phyloP scores from a whole-genome alignment of 2,113 vertebrate genomes.

The Puma concolor region DNA sequence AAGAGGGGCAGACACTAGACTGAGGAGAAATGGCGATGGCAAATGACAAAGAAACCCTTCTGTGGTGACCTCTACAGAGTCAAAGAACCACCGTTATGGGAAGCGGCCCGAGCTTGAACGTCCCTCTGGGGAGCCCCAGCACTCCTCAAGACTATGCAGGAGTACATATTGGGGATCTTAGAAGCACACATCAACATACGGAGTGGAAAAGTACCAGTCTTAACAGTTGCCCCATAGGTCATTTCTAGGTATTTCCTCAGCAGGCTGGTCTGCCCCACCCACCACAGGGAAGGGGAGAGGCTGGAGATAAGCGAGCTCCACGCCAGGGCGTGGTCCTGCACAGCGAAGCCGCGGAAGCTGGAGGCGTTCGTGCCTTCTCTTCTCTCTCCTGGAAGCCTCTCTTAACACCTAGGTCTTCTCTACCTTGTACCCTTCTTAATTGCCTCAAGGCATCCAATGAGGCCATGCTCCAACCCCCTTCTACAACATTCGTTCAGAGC shows the following conservation, averaged over 20 bases:
- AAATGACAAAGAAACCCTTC: neutral
- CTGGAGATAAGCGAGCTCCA: neutral
- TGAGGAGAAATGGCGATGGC: neutral
- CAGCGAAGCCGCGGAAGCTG: neutral
- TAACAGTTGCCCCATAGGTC: neutral
- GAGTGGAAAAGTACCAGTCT: slow-evolving; percentile 63
- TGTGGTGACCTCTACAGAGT: neutral
- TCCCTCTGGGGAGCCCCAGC: neutral
- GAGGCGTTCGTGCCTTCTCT: neutral
- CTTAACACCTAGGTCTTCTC: neutral
- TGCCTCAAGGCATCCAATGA: no score
- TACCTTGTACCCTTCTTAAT: neutral
- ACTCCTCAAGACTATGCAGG: fast-evolving
- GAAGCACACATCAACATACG: neutral
- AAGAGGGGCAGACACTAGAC: neutral
- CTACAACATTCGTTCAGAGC: neutral
- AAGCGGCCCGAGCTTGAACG: neutral
- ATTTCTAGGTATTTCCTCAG: slow-evolving; percentile 52
- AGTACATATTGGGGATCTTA: no score
- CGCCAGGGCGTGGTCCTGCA: neutral
- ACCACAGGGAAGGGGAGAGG: neutral
- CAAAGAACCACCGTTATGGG: fast-evolving
- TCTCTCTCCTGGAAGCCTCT: neutral
- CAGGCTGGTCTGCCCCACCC: neutral
- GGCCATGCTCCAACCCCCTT: neutral